Percentiles rank a stretch among this genome's conserved stretches.
Conservation (phyloP, 2,113 vertebrate species). For the Xenus cinereus region DNA sequence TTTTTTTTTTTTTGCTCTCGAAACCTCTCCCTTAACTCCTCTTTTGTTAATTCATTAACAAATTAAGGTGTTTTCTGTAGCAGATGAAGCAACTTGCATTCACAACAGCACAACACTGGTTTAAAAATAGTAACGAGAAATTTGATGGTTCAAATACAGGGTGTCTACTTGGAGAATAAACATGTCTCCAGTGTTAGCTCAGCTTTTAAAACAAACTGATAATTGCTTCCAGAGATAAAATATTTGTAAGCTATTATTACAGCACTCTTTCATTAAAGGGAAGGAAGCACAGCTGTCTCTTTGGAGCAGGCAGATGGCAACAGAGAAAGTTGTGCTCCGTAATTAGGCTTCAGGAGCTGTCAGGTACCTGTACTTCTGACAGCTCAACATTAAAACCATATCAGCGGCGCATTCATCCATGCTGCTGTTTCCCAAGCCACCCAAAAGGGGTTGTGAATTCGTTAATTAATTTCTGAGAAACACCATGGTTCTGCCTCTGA, state of each 20-base stretch:
- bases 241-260: slow-evolving; percentile 44
- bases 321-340: neutral
- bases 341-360: neutral
- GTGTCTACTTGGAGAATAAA: slow-evolving; percentile 24
- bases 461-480: slow-evolving; percentile 1
- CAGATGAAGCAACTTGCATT: neutral
- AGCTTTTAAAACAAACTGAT: slow-evolving; percentile 47
- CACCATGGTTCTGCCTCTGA: neutral
- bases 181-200: slow-evolving; percentile 11
- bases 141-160: neutral
- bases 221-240: slow-evolving; percentile 48
- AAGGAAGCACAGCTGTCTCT: slow-evolving; percentile 14
- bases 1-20: neutral
- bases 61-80: neutral
- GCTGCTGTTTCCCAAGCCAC: neutral
- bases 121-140: neutral
- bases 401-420: neutral
- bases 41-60: neutral
- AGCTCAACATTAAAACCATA: neutral
- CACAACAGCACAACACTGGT: neutral
- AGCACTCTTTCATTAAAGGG: neutral
- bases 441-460: neutral
- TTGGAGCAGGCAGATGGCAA: neutral
- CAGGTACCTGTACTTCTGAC: neutral
- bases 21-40: neutral